phyloP scores from a whole-genome alignment of 2,797 vertebrate species.

The Remorina albescens region DNA sequence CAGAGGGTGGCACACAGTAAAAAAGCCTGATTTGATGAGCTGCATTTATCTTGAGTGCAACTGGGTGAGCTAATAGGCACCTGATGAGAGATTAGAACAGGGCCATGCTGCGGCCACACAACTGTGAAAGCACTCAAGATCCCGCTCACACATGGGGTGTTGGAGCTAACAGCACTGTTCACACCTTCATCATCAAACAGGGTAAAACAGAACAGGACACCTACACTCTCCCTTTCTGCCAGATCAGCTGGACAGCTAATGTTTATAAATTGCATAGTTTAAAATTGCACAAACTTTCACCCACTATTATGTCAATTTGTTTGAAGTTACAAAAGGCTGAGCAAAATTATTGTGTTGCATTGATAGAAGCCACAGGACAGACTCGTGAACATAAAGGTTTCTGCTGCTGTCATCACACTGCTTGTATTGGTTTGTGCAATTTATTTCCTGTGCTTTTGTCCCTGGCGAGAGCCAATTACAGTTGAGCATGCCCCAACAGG shows the following conservation, averaged over 20 bases:
- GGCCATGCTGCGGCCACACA: slow-evolving; percentile 50
- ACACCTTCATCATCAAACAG: slow-evolving; percentile 25
- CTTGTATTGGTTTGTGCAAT: slow-evolving; percentile 39
- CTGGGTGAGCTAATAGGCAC: slow-evolving; percentile 64
- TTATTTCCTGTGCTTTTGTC: slow-evolving; percentile 56
- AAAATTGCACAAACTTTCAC: background rate
- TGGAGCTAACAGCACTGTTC: slow-evolving; percentile 28
- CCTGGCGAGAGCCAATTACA: slow-evolving; percentile 77
- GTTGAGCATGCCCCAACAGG: slow-evolving; percentile 73
- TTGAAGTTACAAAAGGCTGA: background rate
- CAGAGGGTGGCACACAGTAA: slow-evolving; percentile 25
- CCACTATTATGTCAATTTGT: background rate
- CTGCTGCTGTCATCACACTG: slow-evolving; percentile 33
- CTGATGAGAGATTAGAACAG: slow-evolving; percentile 67
- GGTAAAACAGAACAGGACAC: slow-evolving; percentile 43
- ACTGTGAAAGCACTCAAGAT: slow-evolving; percentile 51
- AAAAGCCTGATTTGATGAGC: slow-evolving; percentile 58
- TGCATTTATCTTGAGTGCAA: slow-evolving; percentile 68
- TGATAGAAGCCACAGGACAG: slow-evolving; percentile 2
- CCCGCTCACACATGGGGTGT: slow-evolving; percentile 24
- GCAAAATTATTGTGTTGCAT: background rate
- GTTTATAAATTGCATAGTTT: background rate
- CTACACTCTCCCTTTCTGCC: slow-evolving; percentile 12
- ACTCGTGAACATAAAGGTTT: background rate
- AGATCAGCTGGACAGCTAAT: background rate